Base-by-base conservation (phyloP, 2,888 invertebrate genomes). In the Andrena bucephala region DNA sequence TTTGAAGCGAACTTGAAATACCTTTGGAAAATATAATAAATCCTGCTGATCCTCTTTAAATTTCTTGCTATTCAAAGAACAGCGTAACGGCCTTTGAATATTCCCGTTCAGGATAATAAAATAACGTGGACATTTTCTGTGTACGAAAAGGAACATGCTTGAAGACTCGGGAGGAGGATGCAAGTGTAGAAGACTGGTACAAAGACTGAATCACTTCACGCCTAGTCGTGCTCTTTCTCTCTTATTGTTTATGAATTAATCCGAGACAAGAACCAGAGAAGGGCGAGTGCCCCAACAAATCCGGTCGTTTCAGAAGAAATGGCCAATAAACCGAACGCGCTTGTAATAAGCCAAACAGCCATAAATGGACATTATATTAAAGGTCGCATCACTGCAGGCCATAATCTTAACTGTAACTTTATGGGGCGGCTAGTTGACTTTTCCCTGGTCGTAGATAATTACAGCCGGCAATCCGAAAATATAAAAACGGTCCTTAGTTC, bases 301-400 rank as follows among this genome's bases (percentile, higher is more conserved):
- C 77, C n/a, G 52, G n/a, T 52, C 52, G 57, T 83, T 71, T 66
- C 69, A n/a, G 33, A 50, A 62, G 66, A 78, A 80, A 84, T 66
- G 79, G 52, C 85, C 87, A 86, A 89, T 90, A 89, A 89, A 85
- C 65, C 66, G 54, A 77, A 13, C 70, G 27, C 36, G 71, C 79
- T 88, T 83, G 70, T 87, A 87, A 90, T 87, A 87, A 87, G 82
- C 74, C 87, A 82, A 88, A 88, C 83, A 89, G 85, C 83, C 88
- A 68, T 90, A 90, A 90, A 89, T 77, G 65, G 81, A 68, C 83
- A 87, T 86, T 83, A 81, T 85, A 89, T 89, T 87, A 84, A 75
- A 86, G 75, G 76, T 77, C 76, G 77, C 71, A 82, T 81, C 84
- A 16, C 29, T 77, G 83, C 69, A 69, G 74, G 73, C 66, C 57